Evolutionary conservation across 1,140 invertebrate genomes (phyloP).

Genomic region (Colletes gigas): DNA sequence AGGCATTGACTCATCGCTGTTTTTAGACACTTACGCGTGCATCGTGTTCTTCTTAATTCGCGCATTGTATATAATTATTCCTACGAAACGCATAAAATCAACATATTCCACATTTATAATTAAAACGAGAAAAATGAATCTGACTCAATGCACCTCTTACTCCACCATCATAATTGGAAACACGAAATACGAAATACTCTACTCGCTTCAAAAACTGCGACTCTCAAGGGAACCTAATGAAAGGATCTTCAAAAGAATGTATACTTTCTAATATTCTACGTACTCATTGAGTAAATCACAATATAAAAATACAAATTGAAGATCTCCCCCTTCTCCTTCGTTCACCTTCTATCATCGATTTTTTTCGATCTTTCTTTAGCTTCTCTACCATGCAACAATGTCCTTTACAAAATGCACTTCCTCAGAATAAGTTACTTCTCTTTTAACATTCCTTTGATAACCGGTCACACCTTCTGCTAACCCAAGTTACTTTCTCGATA

Average conservation of each 20-base stretch:
- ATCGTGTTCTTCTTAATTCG: slow-evolving; percentile 1
- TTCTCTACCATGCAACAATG: slow-evolving; percentile 37
- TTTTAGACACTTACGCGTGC: slow-evolving; percentile 20
- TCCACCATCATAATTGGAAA: slow-evolving; percentile 39
- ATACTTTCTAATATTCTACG: slow-evolving; percentile 57
- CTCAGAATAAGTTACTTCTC: slow-evolving; percentile 40
- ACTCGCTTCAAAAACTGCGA: slow-evolving; percentile 20
- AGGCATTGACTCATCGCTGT: slow-evolving; percentile 23
- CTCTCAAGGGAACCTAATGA: slow-evolving; percentile 40
- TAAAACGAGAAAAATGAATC: slow-evolving; percentile 22
- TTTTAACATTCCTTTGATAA: slow-evolving; percentile 25
- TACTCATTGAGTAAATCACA: slow-evolving; percentile 63
- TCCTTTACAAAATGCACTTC: slow-evolving; percentile 37
- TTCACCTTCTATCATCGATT: slow-evolving; percentile 27
- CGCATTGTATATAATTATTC: background rate
- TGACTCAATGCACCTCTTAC: slow-evolving; percentile 38
- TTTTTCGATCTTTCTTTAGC: slow-evolving; percentile 27
- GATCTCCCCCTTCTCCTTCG: slow-evolving; percentile 46
- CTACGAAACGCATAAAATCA: background rate
- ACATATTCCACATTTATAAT: background rate
- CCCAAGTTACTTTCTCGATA: background rate
- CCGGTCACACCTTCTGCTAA: background rate
- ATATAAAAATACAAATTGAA: slow-evolving; percentile 79
- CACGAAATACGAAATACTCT: slow-evolving; percentile 28
- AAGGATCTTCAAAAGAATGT: slow-evolving; percentile 51